These are phyloP conservation scores for Mus spretus DNA, from an alignment of 2,797 vertebrate genomes.

Conservation along the genomic window DNA sequence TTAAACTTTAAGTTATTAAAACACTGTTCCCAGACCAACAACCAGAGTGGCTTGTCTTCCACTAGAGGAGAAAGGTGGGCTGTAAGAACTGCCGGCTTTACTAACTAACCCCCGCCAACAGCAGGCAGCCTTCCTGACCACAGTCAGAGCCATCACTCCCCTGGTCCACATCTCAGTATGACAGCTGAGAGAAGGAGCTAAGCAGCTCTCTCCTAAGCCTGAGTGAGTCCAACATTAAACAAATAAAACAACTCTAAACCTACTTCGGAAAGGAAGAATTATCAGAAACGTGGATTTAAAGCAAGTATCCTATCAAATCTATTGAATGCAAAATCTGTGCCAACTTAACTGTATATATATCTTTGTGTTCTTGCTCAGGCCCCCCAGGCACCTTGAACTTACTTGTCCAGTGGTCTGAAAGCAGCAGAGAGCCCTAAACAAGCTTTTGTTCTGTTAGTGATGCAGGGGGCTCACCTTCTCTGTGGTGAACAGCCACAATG, in stretches of 20 bases:
- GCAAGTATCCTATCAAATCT: background rate
- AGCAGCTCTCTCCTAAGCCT: background rate
- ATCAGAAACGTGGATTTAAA: background rate
- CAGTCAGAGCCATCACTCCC: background rate
- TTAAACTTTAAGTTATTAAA: background rate
- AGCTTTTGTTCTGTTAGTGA: background rate
- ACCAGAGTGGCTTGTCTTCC: background rate
- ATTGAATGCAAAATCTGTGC: background rate
- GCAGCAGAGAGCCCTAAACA: background rate
- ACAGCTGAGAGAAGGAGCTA: background rate
- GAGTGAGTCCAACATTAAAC: background rate
- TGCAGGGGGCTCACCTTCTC: background rate
- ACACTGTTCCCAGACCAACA: background rate
- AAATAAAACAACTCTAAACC: background rate
- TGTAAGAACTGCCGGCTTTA: background rate
- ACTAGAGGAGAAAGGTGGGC: background rate
- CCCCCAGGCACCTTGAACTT: background rate
- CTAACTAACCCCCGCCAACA: background rate
- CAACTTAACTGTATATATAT: background rate
- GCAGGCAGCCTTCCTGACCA: background rate
- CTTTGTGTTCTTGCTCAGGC: background rate
- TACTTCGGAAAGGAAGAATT: constrained; percentile 16
- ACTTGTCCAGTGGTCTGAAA: background rate
- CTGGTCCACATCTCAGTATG: background rate
- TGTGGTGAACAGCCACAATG: background rate